Evolutionary conservation across 2,888 invertebrate species (phyloP), one percentile per base, ranked within the genome.

Genomic region (Crossocerus cetratus): DNA sequence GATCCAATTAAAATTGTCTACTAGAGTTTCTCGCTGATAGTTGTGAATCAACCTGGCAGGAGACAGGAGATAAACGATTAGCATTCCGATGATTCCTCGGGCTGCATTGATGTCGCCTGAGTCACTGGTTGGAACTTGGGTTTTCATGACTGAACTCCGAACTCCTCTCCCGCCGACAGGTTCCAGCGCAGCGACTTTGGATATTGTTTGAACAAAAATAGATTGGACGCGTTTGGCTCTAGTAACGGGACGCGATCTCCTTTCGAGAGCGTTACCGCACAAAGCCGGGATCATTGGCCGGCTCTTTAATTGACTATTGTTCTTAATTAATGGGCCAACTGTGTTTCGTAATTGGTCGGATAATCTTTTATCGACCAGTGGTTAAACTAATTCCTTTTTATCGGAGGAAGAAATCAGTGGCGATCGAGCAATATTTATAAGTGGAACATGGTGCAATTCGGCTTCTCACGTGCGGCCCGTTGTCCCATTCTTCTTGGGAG

Each of bases 361-460:
- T n/a, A n/a, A n/a, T n/a, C n/a, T n/a, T n/a, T n/a, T n/a, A n/a
- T n/a, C n/a, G n/a, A n/a, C n/a, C n/a, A n/a, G n/a, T n/a, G n/a
- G n/a, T n/a, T n/a, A n/a, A n/a, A n/a, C n/a, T n/a, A n/a, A n/a
- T n/a, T n/a, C n/a, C n/a, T n/a, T n/a, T n/a, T n/a, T n/a, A n/a
- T n/a, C n/a, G n/a, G n/a, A n/a, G n/a, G n/a, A n/a, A n/a, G n/a
- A n/a, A n/a, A n/a, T n/a, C n/a, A n/a, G n/a, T n/a, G n/a, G n/a
- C n/a, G n/a, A n/a, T n/a, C n/a, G n/a, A n/a, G n/a, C n/a, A n/a
- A n/a, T n/a, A n/a, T n/a, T n/a, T n/a, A n/a, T n/a, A n/a, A n/a
- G n/a, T n/a, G n/a, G n/a, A n/a, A n/a, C n/a, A n/a, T n/a, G n/a
- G 73, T 75, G 63, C 65, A 66, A 66, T 64, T 75, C 64, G 63